A percentile compares a stretch with the other conserved stretches of the same genome.
These are phyloP conservation scores for Horisme vitalbata DNA, from an alignment of 2,888 invertebrate species.

Conservation along the genomic window DNA sequence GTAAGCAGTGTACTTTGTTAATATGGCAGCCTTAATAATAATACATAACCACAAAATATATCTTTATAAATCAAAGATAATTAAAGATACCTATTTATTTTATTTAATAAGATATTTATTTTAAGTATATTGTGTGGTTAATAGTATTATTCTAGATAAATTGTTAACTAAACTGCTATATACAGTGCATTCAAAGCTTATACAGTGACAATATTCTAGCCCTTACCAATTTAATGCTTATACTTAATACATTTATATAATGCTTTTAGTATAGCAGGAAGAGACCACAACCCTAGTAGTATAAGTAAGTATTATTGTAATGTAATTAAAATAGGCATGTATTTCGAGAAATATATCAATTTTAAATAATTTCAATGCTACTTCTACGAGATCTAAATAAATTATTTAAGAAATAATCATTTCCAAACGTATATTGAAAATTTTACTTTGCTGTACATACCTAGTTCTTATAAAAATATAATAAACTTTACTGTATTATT, in stretches of 20 bases:
- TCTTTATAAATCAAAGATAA: too few relatives aligned
- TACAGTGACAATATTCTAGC: slow-evolving; percentile 39
- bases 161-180: too few relatives aligned
- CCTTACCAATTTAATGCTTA: slow-evolving; percentile 23
- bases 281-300: slow-evolving; percentile 31
- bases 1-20: slow-evolving; percentile 59
- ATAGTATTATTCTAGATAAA: too few relatives aligned
- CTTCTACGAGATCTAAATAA: slow-evolving; percentile 46
- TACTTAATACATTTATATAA: slow-evolving; percentile 18
- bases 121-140: too few relatives aligned
- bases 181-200: slow-evolving; percentile 49
- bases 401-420: too few relatives aligned
- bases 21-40: slow-evolving; percentile 43
- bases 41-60: too few relatives aligned
- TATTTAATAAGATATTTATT: too few relatives aligned
- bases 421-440: too few relatives aligned
- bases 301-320: slow-evolving; percentile 9
- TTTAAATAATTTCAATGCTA: slow-evolving; percentile 30
- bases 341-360: slow-evolving; percentile 31
- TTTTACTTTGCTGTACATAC: too few relatives aligned
- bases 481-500: too few relatives aligned
- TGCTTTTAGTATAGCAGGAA: slow-evolving; percentile 14
- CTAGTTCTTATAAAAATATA: too few relatives aligned
- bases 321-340: slow-evolving; percentile 6
- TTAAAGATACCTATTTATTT: too few relatives aligned